Evolutionary conservation across 1,140 invertebrate genomes (phyloP).

Genomic region (Charaxes varanes): DNA sequence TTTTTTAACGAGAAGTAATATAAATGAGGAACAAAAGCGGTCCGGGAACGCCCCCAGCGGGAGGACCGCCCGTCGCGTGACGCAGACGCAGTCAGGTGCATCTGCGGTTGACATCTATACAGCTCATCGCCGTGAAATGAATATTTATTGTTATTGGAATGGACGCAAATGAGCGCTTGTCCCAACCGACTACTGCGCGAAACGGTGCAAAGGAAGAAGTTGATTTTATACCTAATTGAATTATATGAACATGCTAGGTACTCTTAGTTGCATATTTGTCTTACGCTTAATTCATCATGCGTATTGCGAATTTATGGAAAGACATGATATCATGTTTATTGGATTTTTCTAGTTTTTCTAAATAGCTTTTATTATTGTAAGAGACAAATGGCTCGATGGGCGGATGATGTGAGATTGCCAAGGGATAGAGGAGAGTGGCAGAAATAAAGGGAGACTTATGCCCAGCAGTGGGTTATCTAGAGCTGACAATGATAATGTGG

Average conservation of each 20-base stretch:
- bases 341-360: no score
- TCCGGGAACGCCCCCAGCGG: conserved; percentile 17
- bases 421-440: no score
- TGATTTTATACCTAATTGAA: neutral
- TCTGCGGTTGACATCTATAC: conserved; percentile 40
- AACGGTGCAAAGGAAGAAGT: conserved; percentile 6
- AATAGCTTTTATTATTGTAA: no score
- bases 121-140: conserved; percentile 29
- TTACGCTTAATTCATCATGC: no score
- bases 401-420: no score
- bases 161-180: conserved; percentile 25
- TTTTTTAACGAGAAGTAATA: conserved; percentile 2
- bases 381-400: no score
- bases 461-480: no score
- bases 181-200: conserved; percentile 10
- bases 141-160: conserved; percentile 34
- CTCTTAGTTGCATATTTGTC: neutral
- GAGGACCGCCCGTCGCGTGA: conserved; percentile 15
- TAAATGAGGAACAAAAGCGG: conserved; percentile 21
- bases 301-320: no score
- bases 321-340: no score
- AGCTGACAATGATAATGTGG: no score
- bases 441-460: no score
- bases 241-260: neutral
- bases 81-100: conserved; percentile 17